Percentiles rank a stretch among this genome's conserved stretches.
Evolutionary conservation across 2,888 invertebrate species (phyloP).

Genomic region (Sabatieria punctata): DNA sequence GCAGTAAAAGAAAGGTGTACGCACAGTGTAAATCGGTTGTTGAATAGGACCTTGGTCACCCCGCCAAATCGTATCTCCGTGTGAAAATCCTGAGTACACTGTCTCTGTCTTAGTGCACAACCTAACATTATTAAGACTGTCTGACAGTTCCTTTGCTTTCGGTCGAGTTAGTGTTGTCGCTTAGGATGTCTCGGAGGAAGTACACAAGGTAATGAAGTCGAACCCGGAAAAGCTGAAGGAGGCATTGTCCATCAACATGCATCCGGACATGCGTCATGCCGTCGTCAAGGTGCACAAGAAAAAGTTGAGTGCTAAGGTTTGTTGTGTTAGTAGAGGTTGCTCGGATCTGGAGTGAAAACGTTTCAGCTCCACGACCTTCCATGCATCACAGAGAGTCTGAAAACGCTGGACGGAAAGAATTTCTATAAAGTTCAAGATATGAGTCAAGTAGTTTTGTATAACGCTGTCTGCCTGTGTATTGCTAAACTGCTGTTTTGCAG

Average conservation of each 20-base stretch:
- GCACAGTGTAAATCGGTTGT: no score
- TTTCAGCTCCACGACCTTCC: conserved; percentile 65
- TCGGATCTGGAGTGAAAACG: not conserved
- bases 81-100: no score
- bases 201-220: conserved; percentile 24
- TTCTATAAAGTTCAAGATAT: conserved; percentile 95
- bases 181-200: conserved; percentile 13
- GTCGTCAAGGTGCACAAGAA: not conserved
- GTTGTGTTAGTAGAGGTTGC: not conserved
- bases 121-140: no score
- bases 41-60: no score
- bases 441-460: conserved; percentile 53
- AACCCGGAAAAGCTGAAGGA: conserved; percentile 12
- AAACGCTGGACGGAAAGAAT: conserved; percentile 86
- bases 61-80: no score
- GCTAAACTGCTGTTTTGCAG: conserved; percentile 33
- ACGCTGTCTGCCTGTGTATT: conserved; percentile 1
- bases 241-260: not conserved
- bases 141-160: no score
- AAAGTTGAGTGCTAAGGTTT: conserved; percentile 1
- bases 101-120: no score
- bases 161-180: not conserved
- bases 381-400: conserved; percentile 72
- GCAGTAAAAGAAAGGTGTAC: no score
- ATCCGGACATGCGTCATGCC: conserved; percentile 6